phyloP scores from a whole-genome alignment of 2,113 vertebrate species.

The Theropithecus gelada region DNA sequence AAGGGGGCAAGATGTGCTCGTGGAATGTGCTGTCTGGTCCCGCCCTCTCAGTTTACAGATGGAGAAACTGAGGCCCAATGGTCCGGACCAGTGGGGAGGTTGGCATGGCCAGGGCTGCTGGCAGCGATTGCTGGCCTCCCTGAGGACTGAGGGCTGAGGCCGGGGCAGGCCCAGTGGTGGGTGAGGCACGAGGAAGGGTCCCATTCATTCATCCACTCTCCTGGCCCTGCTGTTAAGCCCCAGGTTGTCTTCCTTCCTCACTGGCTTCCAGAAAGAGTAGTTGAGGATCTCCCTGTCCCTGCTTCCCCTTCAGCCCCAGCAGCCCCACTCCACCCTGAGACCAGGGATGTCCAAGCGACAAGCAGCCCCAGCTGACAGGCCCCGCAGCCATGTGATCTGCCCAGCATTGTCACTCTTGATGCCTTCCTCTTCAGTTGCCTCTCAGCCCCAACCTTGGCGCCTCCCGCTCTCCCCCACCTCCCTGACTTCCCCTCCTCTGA shows the following conservation, averaged over 20 bases:
- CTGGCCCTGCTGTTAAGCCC: neutral
- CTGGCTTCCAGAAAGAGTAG: neutral
- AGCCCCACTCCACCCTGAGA: neutral
- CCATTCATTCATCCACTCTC: neutral
- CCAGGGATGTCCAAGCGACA: neutral
- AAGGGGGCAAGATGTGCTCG: rapidly evolving
- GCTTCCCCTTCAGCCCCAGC: neutral
- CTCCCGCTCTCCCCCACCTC: neutral
- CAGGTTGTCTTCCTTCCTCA: neutral
- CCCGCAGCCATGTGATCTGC: neutral
- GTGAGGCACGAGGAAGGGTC: neutral
- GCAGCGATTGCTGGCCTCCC: rapidly evolving
- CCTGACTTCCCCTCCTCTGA: neutral
- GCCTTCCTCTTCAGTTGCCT: neutral
- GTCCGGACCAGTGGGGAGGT: neutral
- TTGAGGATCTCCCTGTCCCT: neutral
- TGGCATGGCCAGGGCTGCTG: neutral
- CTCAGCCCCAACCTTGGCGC: neutral
- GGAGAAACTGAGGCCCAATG: neutral
- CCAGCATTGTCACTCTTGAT: neutral
- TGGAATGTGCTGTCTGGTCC: neutral
- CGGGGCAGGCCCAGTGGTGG: neutral
- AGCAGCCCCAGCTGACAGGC: neutral
- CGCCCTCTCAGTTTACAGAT: neutral
- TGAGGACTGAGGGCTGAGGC: neutral